Evolutionary conservation across 1,140 invertebrate species (phyloP).

Genomic region (Caerostris extrusa): DNA sequence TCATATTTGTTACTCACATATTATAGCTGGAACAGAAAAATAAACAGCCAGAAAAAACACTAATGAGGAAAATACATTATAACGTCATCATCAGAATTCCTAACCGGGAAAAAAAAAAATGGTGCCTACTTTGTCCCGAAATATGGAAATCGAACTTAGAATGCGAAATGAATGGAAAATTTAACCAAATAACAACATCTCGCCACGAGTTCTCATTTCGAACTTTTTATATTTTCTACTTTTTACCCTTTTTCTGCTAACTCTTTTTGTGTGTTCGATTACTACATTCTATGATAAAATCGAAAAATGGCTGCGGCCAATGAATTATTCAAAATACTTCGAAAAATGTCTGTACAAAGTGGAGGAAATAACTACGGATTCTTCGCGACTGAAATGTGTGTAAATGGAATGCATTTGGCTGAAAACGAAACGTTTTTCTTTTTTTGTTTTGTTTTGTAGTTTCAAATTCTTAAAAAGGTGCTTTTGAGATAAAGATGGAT

Average conservation of each 20-base stretch:
- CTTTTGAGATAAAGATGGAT: background rate
- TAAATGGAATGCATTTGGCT: background rate
- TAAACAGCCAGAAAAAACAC: too few relatives aligned
- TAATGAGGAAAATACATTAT: too few relatives aligned
- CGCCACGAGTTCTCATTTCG: background rate
- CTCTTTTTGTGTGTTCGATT: background rate
- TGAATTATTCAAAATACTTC: slow-evolving; percentile 24
- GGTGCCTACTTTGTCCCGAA: background rate
- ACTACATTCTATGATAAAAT: background rate
- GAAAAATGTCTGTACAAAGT: background rate
- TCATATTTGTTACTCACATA: too few relatives aligned
- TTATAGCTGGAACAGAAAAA: too few relatives aligned
- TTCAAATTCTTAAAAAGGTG: background rate
- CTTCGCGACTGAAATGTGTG: background rate
- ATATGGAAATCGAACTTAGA: background rate
- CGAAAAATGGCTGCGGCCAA: background rate
- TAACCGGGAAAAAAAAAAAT: background rate
- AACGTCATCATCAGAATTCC: too few relatives aligned
- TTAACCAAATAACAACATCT: background rate
- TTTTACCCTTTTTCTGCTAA: background rate
- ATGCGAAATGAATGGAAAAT: background rate
- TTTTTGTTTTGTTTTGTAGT: background rate
- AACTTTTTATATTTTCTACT: background rate
- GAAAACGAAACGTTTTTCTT: background rate
- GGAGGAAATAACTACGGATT: background rate